Base-by-base conservation (phyloP, 1,140 invertebrate genomes). In the Trichonephila clavipes region DNA sequence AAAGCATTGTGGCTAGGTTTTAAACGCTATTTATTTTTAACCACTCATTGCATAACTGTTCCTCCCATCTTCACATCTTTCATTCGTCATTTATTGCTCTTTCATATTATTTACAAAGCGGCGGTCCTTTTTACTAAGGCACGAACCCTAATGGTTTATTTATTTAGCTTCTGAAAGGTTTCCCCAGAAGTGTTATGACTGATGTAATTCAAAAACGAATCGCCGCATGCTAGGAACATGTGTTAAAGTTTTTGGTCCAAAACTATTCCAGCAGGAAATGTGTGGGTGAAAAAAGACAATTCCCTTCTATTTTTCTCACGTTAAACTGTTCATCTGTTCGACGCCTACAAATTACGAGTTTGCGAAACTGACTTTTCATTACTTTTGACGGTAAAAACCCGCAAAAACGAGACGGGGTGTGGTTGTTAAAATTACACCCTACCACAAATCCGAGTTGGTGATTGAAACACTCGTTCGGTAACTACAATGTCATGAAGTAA, bases 271-370 rank as follows among this genome's bases (percentile, higher is more conserved):
- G 28, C 72, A 77, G 72, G 72, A 77, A 77, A 40, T 40, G 72
- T 77, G 72, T 77, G 72, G 72, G 72, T 77, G 72, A 77, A 40
- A 77, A 19, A 28, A 77, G 34, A 18, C 28, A 40, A 77, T 77
- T 77, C 16, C 28, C 34, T 16, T 18, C 28, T 18, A 77, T 40
- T 77, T 40, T 40, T 77, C 72, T 34, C 21, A 14, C 10, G n/a
- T 69, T 77, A 18, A 2, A 77, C 12, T 40, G 28, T 77, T 34
- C 16, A 64, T 64, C 18, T 64, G 24, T 34, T 34, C 7, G 18
- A 77, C 72, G 72, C 72, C 72, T 34, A 77, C n/a, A 34, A 77
- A 34, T 77, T 77, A 18, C 72, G 34, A 19, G 24, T 40, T 40
- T 51, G 51, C 7, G 10, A 51, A 51, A 7, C 10, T 51, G 7